Percentiles rank a stretch among this genome's conserved stretches.
phyloP scores from a whole-genome alignment of 2,797 vertebrate genomes.

The Gephyroberyx darwinii region DNA sequence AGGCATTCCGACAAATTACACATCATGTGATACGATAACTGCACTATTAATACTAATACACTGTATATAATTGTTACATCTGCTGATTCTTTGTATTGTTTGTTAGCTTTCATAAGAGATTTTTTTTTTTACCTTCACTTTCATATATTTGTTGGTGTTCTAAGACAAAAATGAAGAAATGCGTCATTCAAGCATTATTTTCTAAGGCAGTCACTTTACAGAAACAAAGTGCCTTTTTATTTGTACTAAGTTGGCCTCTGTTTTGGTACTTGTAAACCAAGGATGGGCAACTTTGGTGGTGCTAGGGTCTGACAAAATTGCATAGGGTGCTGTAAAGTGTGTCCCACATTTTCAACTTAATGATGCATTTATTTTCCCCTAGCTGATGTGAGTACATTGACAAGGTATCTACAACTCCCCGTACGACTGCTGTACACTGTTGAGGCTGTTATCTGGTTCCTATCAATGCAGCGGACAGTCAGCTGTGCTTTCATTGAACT shows the following conservation, averaged over 20 bases:
- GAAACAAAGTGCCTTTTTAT: constrained; percentile 81
- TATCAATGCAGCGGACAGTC: constrained; percentile 16
- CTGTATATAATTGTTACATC: constrained; percentile 59
- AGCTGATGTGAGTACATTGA: constrained; percentile 35
- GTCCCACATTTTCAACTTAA: constrained; percentile 27
- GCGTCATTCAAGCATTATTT: constrained; percentile 38
- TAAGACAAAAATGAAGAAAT: constrained; percentile 54
- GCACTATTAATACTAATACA: constrained; percentile 70
- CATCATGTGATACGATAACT: constrained; percentile 53
- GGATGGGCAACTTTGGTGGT: constrained; percentile 31
- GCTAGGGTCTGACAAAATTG: constrained; percentile 31
- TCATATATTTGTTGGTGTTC: constrained; percentile 50
- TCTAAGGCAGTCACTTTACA: constrained; percentile 58
- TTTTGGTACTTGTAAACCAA: constrained; percentile 47
- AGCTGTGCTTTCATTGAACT: constrained; percentile 42
- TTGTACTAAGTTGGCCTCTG: constrained; percentile 50
- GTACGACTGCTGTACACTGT: constrained; percentile 19
- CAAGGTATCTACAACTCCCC: background rate
- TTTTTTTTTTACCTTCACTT: constrained; percentile 57
- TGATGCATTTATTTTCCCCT: constrained; percentile 46
- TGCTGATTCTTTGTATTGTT: constrained; percentile 62
- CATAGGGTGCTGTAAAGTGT: constrained; percentile 36
- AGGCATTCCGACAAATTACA: constrained; percentile 73
- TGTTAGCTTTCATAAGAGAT: constrained; percentile 50
- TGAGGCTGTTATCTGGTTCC: constrained; percentile 32